Conservation (phyloP, 2,888 invertebrate species). For the Mystacides longicornis region DNA sequence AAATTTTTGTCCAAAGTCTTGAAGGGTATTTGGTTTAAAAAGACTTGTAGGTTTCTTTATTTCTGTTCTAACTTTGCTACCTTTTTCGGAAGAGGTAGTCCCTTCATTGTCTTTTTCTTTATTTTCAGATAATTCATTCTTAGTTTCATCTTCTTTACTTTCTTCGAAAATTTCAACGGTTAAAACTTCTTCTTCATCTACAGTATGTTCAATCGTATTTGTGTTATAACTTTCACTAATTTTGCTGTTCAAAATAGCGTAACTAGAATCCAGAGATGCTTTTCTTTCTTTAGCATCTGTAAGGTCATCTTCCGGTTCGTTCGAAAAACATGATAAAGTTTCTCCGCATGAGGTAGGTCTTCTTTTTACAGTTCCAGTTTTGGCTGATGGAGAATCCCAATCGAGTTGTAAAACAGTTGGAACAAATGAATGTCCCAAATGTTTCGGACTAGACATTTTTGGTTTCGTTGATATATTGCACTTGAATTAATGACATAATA, state of each 20-base stretch:
- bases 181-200: background rate
- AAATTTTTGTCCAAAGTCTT: constrained; percentile 24
- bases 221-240: background rate
- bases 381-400: constrained; percentile 65
- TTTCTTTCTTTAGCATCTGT: constrained; percentile 13
- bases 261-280: constrained; percentile 17
- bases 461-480: background rate
- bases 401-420: constrained; percentile 46
- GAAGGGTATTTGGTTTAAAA: constrained; percentile 18
- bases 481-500: too few species aligned
- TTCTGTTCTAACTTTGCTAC: background rate
- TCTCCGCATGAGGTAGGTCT: constrained; percentile 49
- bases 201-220: too few species aligned
- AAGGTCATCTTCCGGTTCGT: constrained; percentile 1
- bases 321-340: constrained; percentile 6
- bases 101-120: background rate
- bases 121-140: constrained; percentile 10
- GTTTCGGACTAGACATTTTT: constrained; percentile 49
- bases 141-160: constrained; percentile 3
- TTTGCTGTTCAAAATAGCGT: background rate
- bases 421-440: constrained; percentile 40
- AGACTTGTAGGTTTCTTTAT: constrained; percentile 8
- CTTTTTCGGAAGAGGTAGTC: background rate
- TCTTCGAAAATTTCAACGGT: background rate
- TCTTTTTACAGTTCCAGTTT: constrained; percentile 66